Evolutionary conservation across 2,113 vertebrate species (phyloP).

Genomic region (Sylvia atricapilla): DNA sequence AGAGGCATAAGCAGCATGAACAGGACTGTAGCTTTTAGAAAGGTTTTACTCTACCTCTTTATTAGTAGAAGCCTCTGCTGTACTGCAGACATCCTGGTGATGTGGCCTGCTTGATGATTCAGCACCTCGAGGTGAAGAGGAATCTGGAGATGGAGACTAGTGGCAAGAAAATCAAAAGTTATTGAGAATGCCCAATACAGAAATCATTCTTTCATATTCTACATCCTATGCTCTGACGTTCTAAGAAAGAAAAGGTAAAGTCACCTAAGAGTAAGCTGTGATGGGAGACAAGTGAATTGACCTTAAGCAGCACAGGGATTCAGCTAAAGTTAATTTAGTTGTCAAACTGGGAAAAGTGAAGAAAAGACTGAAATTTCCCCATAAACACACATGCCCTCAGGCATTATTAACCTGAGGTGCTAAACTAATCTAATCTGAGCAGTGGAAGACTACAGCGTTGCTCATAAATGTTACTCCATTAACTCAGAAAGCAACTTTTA

Average conservation of each 20-base stretch:
- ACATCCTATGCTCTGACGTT: not conserved
- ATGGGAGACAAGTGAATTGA: not conserved
- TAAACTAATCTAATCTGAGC: not conserved
- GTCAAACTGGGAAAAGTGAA: not conserved
- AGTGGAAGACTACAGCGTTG: not conserved
- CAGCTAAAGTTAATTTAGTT: not conserved
- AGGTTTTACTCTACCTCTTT: constrained; percentile 83
- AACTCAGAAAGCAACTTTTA: not conserved
- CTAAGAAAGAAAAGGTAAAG: not conserved
- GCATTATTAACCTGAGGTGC: not conserved
- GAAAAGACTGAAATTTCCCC: not conserved
- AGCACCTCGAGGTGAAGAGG: constrained; percentile 87
- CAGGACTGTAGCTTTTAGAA: not conserved
- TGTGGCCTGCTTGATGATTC: constrained; percentile 84
- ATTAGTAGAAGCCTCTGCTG: constrained; percentile 78
- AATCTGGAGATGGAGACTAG: constrained; percentile 87
- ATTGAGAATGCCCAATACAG: not conserved
- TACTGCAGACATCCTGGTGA: constrained; percentile 79
- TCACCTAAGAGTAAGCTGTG: not conserved
- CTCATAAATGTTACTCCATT: not conserved
- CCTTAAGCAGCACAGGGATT: not conserved
- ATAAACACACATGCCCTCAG: not conserved
- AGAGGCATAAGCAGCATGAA: not conserved
- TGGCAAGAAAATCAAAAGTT: constrained; percentile 44
- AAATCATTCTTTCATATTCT: not conserved